Evolutionary conservation across 2,113 vertebrate species (phyloP), one percentile per base, ranked within the genome.

Genomic region (Stictonetta naevosa): DNA sequence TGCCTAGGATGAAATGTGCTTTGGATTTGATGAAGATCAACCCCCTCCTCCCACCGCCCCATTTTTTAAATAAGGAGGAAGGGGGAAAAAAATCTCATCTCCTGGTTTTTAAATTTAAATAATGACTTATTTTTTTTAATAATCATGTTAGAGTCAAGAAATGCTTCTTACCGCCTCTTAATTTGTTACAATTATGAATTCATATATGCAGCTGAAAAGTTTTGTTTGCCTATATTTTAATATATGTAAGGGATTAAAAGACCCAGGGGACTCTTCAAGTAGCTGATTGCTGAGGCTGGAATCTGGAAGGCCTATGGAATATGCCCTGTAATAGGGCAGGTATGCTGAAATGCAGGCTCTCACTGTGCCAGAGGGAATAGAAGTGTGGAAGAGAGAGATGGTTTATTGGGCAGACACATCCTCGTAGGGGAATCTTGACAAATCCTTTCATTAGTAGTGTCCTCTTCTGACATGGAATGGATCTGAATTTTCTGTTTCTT

Each of bases 281-380:
- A n/a, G 34, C 23, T 36, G 28, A 73, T 22, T 1, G 1, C 34
- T 9, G 44, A 42, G 53, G 18, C 52, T 72, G 56, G 42, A 78
- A 36, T 60, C 67, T 82, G 62, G 19, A 67, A 84, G 25, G 60
- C 40, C 9, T 59, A 3, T 66, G 40, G 19, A 79, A 31, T 40
- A 13, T 21, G 1, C 29, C 2, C 5, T 60, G 0, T 60, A 38
- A 52, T 21, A 40, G 34, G 34, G 13, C 56, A 67, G 17, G 7
- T 71, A 14, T 42, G 25, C n/a, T 8, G 4, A 36, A 60, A 71
- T 44, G 11, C 0, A 2, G 1, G 5, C 25, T 62, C 79, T 60
- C 18, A 14, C 38, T 31, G 6, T 66, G 56, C n/a, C 55, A 20
- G 38, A n/a, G 29, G 13, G 8, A 87, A 23, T 44, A 64, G 52